Evolutionary conservation across 2,888 invertebrate genomes (phyloP).

Genomic region (Micropterix aruncella): DNA sequence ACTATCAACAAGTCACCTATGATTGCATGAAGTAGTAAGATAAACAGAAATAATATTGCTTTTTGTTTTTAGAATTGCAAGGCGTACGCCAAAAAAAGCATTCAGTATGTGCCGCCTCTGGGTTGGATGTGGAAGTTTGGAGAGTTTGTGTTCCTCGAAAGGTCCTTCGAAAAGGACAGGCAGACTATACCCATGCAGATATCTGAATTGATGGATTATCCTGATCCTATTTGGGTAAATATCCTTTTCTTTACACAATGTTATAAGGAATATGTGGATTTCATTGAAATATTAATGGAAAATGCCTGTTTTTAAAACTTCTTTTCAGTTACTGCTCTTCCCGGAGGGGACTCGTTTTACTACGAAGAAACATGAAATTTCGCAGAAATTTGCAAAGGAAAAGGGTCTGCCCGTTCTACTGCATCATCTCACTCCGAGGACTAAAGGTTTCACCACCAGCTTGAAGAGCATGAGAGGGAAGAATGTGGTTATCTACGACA

Average conservation of each 20-base stretch:
- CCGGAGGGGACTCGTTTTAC: constrained; percentile 93
- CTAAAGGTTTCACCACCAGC: constrained; percentile 87
- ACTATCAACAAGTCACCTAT: too few relatives aligned
- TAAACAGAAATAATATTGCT: neutral
- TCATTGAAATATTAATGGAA: too few relatives aligned
- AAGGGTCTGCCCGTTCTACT: constrained; percentile 75
- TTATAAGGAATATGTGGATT: neutral
- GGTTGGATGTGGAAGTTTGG: constrained; percentile 97
- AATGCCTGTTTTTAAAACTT: too few relatives aligned
- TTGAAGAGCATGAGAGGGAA: constrained; percentile 67
- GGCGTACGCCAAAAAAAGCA: constrained; percentile 86
- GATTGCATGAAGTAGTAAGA: too few relatives aligned
- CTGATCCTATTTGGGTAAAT: constrained; percentile 83
- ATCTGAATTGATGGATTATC: constrained; percentile 71
- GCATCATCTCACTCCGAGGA: constrained; percentile 85
- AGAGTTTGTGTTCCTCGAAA: constrained; percentile 86
- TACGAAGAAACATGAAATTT: constrained; percentile 70
- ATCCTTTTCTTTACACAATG: constrained; percentile 3
- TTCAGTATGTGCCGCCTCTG: constrained; percentile 80
- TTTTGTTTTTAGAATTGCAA: constrained; percentile 65
- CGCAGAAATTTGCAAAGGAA: constrained; percentile 74
- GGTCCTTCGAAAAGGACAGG: constrained; percentile 84
- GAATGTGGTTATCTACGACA: constrained; percentile 73
- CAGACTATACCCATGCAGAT: constrained; percentile 69
- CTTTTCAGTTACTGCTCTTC: constrained; percentile 63